A percentile compares a stretch with the other conserved stretches of the same genome.
These are phyloP conservation scores for Lagorchestes hirsutus DNA, from an alignment of 2,797 vertebrate genomes.

Conservation along the genomic window DNA sequence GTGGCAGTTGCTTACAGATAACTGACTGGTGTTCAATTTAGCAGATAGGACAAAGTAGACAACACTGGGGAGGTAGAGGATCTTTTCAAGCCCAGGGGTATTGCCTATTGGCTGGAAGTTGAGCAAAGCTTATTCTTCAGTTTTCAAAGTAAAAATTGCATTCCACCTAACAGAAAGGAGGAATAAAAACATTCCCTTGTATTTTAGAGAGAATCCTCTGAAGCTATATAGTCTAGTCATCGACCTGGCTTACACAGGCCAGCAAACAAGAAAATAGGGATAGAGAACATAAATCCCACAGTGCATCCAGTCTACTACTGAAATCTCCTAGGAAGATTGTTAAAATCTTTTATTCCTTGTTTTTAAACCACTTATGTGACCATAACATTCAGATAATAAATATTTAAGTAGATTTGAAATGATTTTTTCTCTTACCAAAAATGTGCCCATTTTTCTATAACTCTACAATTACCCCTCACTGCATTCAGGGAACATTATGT, in stretches of 20 bases:
- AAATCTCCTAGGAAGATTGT: constrained; percentile 1
- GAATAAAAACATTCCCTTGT: background rate
- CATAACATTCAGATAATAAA: constrained; percentile 28
- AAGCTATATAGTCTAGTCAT: background rate
- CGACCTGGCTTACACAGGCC: background rate
- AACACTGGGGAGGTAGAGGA: background rate
- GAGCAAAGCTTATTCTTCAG: background rate
- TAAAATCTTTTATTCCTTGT: constrained; percentile 1
- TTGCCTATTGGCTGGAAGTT: background rate
- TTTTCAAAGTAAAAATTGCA: constrained; percentile 11
- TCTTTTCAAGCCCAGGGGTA: background rate
- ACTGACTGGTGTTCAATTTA: background rate
- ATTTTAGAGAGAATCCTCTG: background rate
- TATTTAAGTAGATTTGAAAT: constrained; percentile 48
- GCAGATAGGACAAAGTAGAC: background rate
- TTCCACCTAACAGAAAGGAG: background rate
- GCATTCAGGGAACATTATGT: constrained; percentile 36
- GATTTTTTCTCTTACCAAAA: constrained; percentile 3
- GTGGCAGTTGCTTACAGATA: background rate
- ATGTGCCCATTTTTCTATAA: background rate
- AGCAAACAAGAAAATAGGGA: background rate
- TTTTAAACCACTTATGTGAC: constrained; percentile 19
- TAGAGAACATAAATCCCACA: background rate
- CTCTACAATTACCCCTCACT: background rate
- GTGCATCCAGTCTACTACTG: background rate